Evolutionary conservation across 2,113 vertebrate species (phyloP), one percentile per base, ranked within the genome.

Genomic region (Mobula birostris): DNA sequence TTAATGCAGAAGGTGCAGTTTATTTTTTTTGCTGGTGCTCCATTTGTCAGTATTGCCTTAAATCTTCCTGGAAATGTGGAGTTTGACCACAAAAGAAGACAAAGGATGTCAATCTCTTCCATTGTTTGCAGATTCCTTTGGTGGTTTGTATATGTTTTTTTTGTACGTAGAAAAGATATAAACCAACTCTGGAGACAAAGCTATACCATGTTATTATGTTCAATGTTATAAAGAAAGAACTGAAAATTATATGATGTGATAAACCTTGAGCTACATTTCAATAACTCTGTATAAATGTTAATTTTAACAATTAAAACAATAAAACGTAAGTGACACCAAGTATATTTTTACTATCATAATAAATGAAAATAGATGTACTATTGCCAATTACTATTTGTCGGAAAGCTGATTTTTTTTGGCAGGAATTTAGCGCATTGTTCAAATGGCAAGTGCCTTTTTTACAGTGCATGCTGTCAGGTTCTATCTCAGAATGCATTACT

Each of bases 281-380:
- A 72, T 24, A 76, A 74, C 21, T 93, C 36, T 93, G 40, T 93
- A 93, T 56, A 74, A 76, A 93, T 93, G 56, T 29, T 74, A 93
- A 93, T 93, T 93, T 93, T 93, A 93, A 74, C 68, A 76, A 74
- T 74, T 93, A 93, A 93, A 93, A 32, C 40, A 93, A 93, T 93
- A 74, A 93, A 93, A 56, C 91, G 76, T 27, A 36, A 76, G 3
- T 93, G 70, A 74, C 15, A 74, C 68, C 85, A 74, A 48, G 91
- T 93, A 72, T 93, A 93, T 93, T 93, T 93, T 93, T 74, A 74
- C 12, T 48, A 56, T 29, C 27, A 24, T 56, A 76, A 93, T 93
- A 24, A 27, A 72, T 48, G 70, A 56, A 56, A 21, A 9, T 72
- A 12, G 66, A 36, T 72, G 6, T 17, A 74, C 40, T 74, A 56